Conservation (phyloP, 2,797 vertebrate genomes). For the Mus minutoides region DNA sequence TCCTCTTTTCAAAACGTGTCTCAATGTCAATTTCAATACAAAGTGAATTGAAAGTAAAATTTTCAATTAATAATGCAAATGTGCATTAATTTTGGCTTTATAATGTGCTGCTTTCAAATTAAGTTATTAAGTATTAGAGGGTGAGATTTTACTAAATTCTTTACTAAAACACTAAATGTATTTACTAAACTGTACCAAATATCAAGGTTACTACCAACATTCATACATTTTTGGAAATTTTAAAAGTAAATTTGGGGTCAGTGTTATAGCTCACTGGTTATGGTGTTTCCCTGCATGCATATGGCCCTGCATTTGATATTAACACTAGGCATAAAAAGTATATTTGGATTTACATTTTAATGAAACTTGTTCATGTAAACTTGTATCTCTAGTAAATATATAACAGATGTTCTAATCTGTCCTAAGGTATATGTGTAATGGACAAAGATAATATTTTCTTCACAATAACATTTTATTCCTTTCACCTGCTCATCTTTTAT, state of each 20-base stretch:
- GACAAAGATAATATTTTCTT: slow-evolving; percentile 83
- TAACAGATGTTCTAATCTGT: slow-evolving; percentile 83
- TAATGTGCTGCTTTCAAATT: not conserved
- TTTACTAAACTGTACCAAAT: slow-evolving; percentile 9
- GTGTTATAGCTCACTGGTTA: not conserved
- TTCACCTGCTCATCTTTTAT: slow-evolving; percentile 85
- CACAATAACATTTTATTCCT: slow-evolving; percentile 84
- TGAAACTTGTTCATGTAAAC: slow-evolving; percentile 68
- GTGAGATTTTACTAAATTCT: not conserved
- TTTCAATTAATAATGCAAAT: not conserved
- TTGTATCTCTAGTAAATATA: slow-evolving; percentile 69
- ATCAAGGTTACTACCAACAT: not conserved
- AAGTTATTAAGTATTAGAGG: not conserved
- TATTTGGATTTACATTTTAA: slow-evolving; percentile 55
- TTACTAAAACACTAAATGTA: not conserved
- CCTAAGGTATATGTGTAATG: slow-evolving; percentile 83
- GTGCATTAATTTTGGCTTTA: not conserved
- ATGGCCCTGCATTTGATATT: not conserved
- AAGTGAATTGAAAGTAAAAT: not conserved
- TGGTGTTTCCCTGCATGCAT: not conserved
- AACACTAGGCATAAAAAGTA: not conserved
- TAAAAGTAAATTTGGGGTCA: not conserved
- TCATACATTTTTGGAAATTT: not conserved
- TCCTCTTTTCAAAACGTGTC: not conserved
- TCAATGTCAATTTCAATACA: not conserved